A percentile compares a stretch with the other conserved stretches of the same genome.
phyloP scores from a whole-genome alignment of 1,140 invertebrate species.

The Leptinotarsa lineolata region DNA sequence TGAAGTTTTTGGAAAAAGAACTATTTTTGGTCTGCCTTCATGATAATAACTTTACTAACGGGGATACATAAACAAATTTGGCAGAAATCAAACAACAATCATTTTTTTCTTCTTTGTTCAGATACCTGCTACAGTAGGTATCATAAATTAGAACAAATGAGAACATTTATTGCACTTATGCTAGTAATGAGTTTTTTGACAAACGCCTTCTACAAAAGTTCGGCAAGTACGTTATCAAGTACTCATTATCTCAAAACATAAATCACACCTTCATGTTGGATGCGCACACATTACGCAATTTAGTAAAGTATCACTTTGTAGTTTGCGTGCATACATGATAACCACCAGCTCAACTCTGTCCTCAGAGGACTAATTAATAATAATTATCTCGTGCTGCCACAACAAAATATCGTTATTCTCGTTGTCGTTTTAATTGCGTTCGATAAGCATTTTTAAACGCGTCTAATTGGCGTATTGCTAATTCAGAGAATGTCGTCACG shows the following conservation, averaged over 20 bases:
- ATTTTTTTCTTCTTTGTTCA: no score
- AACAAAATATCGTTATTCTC: conserved; percentile 16
- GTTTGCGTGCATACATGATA: background rate
- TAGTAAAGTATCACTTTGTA: background rate
- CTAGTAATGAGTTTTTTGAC: no score
- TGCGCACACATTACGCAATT: background rate
- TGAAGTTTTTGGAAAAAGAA: no score
- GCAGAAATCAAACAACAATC: no score
- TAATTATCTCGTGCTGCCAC: conserved; percentile 11
- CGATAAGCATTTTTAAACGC: conserved; percentile 16
- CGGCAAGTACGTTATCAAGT: no score
- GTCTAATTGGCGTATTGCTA: conserved; percentile 17
- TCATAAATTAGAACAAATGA: no score
- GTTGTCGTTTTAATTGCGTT: conserved; percentile 4
- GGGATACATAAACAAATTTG: no score
- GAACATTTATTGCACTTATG: no score
- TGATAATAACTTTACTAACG: no score
- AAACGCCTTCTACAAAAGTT: no score
- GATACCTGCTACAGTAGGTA: no score
- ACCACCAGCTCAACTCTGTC: background rate
- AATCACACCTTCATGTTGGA: background rate
- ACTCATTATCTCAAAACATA: background rate
- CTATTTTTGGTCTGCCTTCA: no score
- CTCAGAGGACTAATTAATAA: conserved; percentile 12
- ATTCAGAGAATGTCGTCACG: conserved; percentile 9